Base-by-base conservation (phyloP, 2,113 vertebrate species). In the Tetrao urogallus region DNA sequence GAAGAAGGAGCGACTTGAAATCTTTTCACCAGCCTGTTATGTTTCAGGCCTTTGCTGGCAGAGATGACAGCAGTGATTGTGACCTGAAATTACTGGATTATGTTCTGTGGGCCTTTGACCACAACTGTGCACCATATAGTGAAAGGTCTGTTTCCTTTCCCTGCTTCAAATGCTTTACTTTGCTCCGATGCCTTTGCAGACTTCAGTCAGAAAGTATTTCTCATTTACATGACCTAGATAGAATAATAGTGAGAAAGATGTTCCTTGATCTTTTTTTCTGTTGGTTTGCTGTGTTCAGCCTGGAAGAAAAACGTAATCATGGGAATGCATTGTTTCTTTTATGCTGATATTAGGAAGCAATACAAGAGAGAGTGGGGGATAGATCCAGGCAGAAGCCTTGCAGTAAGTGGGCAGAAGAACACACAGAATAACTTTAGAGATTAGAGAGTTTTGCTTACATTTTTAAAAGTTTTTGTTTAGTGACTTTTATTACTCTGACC, bases 181-280 rank as follows among this genome's bases (percentile, higher is more conserved):
- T 92, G 89, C 78, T 91, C 78, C 2, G 1, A 17, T 78, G 81
- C 81, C 77, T 87, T 19, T 78, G 82, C 87, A 88, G 87, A 64
- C 82, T 95, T 93, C 87, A 96, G 71, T 96, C 91, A 80, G 85
- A 92, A 93, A 95, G 72, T 86, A 92, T 89, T 92, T 91, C 95
- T 95, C 95, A 96, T 95, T 94, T 96, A 95, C 95, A 94, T 96
- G 93, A 93, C 96, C 95, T 96, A 96, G 87, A 95, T 96, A 96
- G 79, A 91, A 93, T 82, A 95, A 95, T 91, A 91, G 81, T 77
- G 91, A 86, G 91, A 88, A 94, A 88, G 82, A 93, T 58, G 72
- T 77, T 93, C 82, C 92, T 96, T 96, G 89, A 92, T 94, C 79
- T 95, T 85, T 87, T 80, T 86, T 75, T 73, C 82, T 82, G 56